Percentiles rank a stretch among this genome's conserved stretches.
Conservation (phyloP, 1,140 invertebrate genomes). For the Hyposmocoma kahamanoa region DNA sequence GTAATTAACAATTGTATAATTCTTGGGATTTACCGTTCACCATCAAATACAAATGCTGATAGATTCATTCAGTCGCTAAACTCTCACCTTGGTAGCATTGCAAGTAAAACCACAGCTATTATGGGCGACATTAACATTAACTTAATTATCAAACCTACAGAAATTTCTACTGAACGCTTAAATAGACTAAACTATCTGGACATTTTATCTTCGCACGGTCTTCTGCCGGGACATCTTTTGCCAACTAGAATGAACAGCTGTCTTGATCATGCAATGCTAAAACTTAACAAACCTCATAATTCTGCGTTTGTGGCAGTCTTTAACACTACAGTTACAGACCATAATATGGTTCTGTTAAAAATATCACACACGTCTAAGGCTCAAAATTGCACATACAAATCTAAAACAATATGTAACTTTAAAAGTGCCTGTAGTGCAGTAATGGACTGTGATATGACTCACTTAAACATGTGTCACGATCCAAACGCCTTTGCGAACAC, state of each 20-base stretch:
- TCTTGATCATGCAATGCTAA: constrained; percentile 8
- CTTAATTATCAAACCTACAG: background rate
- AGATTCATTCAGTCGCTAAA: background rate
- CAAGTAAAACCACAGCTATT: background rate
- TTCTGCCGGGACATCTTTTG: constrained; percentile 6
- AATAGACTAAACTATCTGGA: constrained; percentile 8
- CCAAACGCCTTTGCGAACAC: background rate
- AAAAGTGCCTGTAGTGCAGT: background rate
- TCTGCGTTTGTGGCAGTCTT: constrained; percentile 4
- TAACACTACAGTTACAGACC: constrained; percentile 9
- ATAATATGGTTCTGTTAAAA: constrained; percentile 1
- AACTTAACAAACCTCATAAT: background rate
- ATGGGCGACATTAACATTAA: background rate
- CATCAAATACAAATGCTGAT: constrained; percentile 1
- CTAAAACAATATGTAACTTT: constrained; percentile 1
- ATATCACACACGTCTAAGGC: background rate
- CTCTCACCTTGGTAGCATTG: background rate
- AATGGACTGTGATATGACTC: background rate
- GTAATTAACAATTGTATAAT: constrained; percentile 5
- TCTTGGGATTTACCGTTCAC: constrained; percentile 13
- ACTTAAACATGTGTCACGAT: background rate
- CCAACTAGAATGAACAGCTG: constrained; percentile 5
- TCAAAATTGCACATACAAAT: background rate
- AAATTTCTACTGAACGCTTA: background rate
- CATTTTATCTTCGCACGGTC: background rate